Evolutionary conservation across 2,113 vertebrate species (phyloP), one percentile per base, ranked within the genome.

Genomic region (Neopipo cinnamomea): DNA sequence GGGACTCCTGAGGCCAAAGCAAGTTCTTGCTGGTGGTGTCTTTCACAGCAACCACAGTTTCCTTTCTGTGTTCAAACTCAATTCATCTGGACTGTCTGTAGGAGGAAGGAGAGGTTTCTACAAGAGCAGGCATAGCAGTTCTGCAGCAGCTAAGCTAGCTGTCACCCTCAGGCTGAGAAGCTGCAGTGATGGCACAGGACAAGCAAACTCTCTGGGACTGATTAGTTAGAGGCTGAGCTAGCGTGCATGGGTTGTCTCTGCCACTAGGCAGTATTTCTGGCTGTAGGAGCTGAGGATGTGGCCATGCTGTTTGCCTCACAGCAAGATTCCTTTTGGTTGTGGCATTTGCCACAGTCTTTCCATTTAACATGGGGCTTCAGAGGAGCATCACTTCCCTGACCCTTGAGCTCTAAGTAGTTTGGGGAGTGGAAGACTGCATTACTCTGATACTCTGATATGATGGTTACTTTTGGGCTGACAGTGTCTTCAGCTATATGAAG

Each of bases 201-300:
- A 33, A 73, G 59, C 49, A 73, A 86, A 56, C 18, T 6, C 27
- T 31, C 21, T 30, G 21, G 39, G 39, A 30, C 20, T 27, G 15
- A 39, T 22, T 41, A 41, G 11, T 16, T 52, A 42, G 58, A 46
- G 21, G 15, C 71, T 76, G 71, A 78, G 52, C 47, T 79, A 39
- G 21, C 5, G 3, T 47, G 47, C 25, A 53, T 0, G 0, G 19
- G 12, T 18, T 22, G 18, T 68, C 8, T 12, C 25, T 2, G 5
- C 31, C 68, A 80, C 30, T 47, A 74, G n/a, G 4, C 42, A 58
- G 7, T 24, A 18, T 11, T 31, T 56, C 46, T 42, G n/a, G 41
- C 72, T 85, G 11, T 25, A 33, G 47, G 15, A 85, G 27, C 35
- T 75, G 66, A 20, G 39, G 49, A 52, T 1, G 5, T 39, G 47